Percentiles rank a stretch among this genome's conserved stretches.
Evolutionary conservation across 2,797 vertebrate species (phyloP).

Genomic region (Eospalax fontanierii): DNA sequence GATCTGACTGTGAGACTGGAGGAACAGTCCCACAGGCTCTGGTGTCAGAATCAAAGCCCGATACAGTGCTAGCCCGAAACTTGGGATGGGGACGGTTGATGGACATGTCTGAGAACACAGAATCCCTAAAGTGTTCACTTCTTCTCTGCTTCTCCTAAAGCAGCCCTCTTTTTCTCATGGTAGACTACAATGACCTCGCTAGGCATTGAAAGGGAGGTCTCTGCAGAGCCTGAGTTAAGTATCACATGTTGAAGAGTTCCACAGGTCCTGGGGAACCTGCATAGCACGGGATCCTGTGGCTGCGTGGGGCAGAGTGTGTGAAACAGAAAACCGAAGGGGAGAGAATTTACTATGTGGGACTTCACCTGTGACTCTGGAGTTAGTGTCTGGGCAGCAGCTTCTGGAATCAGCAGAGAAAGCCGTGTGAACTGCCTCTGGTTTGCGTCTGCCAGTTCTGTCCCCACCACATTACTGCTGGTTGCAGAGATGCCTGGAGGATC

Average conservation of each 20-base stretch:
- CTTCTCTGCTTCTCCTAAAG: not conserved
- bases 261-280: not conserved
- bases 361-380: not conserved
- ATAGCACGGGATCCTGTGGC: not conserved
- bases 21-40: not conserved
- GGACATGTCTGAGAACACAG: not conserved
- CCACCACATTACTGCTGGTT: not conserved
- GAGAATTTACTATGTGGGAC: not conserved
- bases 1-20: not conserved
- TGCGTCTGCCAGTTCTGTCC: not conserved
- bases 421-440: not conserved
- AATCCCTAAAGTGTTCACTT: no score
- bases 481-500: not conserved
- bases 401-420: constrained; percentile 36
- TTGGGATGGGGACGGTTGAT: not conserved
- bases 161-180: not conserved
- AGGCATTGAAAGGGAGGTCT: not conserved
- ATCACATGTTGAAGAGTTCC: not conserved
- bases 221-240: not conserved
- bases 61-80: not conserved
- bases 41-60: not conserved
- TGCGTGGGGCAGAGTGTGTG: not conserved
- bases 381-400: not conserved
- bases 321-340: not conserved
- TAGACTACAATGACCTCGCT: not conserved